These are phyloP conservation scores for Therioaphis trifolii DNA, from an alignment of 2,888 invertebrate species.

Conservation along the genomic window DNA sequence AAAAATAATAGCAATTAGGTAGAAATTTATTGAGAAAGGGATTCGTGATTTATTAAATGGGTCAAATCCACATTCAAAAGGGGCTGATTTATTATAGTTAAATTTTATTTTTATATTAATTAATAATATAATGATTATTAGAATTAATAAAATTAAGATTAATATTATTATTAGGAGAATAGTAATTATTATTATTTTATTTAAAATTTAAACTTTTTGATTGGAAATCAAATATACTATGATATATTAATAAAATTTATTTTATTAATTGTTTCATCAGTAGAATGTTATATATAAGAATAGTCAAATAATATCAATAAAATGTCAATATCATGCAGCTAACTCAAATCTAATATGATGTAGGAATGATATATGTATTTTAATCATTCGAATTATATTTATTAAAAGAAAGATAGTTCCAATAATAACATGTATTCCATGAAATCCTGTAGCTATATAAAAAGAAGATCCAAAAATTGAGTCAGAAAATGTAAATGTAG, in stretches of 20 bases:
- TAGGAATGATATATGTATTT: neutral
- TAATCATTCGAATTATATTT: constrained; percentile 17
- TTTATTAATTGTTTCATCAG: too few relatives aligned
- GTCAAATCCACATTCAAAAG: constrained; percentile 77
- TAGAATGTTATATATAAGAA: constrained; percentile 41
- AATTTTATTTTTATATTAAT: constrained; percentile 71
- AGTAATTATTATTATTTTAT: constrained; percentile 27
- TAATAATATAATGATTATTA: constrained; percentile 20
- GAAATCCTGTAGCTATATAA: constrained; percentile 12
- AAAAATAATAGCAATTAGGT: too few relatives aligned
- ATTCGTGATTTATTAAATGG: too few relatives aligned
- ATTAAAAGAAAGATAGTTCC: neutral
- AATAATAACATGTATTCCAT: constrained; percentile 22
- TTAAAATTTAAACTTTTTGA: constrained; percentile 30
- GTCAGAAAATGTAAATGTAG: constrained; percentile 36
- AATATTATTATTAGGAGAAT: neutral
- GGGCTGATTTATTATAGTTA: constrained; percentile 76
- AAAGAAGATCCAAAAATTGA: constrained; percentile 16
- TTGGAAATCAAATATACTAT: constrained; percentile 43
- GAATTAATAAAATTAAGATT: neutral
- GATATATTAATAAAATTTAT: constrained; percentile 48
- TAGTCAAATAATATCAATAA: constrained; percentile 36
- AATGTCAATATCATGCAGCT: constrained; percentile 30
- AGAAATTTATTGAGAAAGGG: too few relatives aligned
- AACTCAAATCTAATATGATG: constrained; percentile 44